Base-by-base conservation (phyloP, 2,797 vertebrate species). In the Enteromius trimaculatus region DNA sequence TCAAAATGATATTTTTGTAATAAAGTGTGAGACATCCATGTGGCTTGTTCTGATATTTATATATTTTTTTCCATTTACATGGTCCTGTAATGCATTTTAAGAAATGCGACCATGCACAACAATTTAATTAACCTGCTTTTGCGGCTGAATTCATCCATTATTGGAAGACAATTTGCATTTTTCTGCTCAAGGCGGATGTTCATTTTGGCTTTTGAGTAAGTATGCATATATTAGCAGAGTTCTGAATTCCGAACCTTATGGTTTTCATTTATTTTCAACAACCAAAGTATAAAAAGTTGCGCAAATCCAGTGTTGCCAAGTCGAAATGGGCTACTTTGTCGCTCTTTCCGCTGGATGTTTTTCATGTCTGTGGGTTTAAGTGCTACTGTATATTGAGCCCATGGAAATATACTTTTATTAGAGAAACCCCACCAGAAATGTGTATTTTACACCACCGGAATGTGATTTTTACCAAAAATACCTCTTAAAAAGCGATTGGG, bases 151-250 rank as follows among this genome's bases (percentile, higher is more conserved):
- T 89, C 86, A 88, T 66, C 86, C 82, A 84, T 89, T 53, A 74
- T 90, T 90, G 86, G 87, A 91, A 92, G 91, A 89, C 85, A 87
- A 92, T 94, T 93, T 89, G 83, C 90, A 86, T 87, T 85, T 90
- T 91, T 86, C 88, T 80, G 86, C 92, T 89, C 68, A 72, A 62
- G 55, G 69, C 14, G 89, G 90, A 82, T 89, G 87, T 85, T 90
- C 83, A 84, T 91, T 88, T 82, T 89, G 84, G 74, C 89, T 89
- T 90, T 90, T 77, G 77, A 87, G 86, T 87, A 79, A 79, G 88
- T 87, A 89, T 88, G 90, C 89, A 92, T 86, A 86, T 87, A 88
- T 92, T 88, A 88, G 82, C 76, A 74, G 80, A 47, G 2, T 81
- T 74, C 81, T 60, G 80, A 86, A 84, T 83, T 69, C 68, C 69